Evolutionary conservation across 2,888 invertebrate genomes (phyloP), one percentile per base, ranked within the genome.

Genomic region (Apocheima hispidaria): DNA sequence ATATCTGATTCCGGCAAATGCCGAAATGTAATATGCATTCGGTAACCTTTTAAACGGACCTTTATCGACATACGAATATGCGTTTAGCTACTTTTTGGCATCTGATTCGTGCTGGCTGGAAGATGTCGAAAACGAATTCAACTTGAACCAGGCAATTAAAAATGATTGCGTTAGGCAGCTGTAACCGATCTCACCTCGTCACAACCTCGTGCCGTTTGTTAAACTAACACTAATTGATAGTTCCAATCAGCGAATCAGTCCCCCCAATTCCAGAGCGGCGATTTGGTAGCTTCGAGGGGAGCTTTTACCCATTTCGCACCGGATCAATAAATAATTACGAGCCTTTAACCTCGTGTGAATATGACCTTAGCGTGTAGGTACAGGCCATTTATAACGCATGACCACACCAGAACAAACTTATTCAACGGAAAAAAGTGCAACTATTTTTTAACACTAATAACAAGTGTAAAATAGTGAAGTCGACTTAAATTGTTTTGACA

Each of bases 281-380:
- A 40, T 48, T 20, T 63, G 55, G 78, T 30, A 50, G 16, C 35
- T 83, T 83, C 68, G 79, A 83, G 81, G 86, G 85, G 81, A 70
- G 71, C 84, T 76, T 77, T 78, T 78, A 70, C 66, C 77, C 79
- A 80, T 82, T 86, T 84, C 79, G 80, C 83, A 76, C 79, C 84
- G 85, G 82, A 88, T 86, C 86, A 84, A 89, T 89, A 86, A 88
- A 85, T 86, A 84, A 83, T 83, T 79, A 79, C 66, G 66, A 74
- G 68, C 64, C 74, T 72, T 74, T 73, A 78, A 82, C 74, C 77
- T 77, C 86, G 87, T 88, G 89, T 84, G 90, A 88, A 87, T 79
- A 76, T 82, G 79, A 83, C 84, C 83, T 84, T 83, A 80, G 66
- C 80, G 75, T 78, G 77, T 65, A 65, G 49, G 48, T 60, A 56